Conservation (phyloP, 2,113 vertebrate species). For the Cariama cristata region DNA sequence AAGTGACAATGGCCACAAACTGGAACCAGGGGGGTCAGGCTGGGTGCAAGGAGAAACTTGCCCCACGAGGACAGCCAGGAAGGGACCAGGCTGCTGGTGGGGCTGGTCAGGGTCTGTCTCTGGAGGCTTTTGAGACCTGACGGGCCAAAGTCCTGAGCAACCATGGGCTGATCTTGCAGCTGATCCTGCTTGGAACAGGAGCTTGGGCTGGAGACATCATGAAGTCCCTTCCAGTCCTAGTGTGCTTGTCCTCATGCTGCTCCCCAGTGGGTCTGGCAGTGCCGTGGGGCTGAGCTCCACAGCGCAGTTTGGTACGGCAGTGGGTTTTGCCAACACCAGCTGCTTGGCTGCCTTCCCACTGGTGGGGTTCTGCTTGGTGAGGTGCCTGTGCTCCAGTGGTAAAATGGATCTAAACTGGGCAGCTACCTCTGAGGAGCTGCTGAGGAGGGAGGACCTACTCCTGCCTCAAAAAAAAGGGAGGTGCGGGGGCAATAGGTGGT, state of each 20-base stretch:
- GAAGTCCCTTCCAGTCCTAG: neutral
- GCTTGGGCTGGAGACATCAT: neutral
- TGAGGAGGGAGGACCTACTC: neutral
- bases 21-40: neutral
- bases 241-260: neutral
- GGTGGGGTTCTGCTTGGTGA: neutral
- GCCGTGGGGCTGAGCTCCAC: neutral
- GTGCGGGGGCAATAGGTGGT: rapidly evolving
- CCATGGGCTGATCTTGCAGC: neutral
- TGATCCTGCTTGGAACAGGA: neutral
- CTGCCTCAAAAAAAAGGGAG: neutral
- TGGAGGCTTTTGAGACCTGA: neutral
- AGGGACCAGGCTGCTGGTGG: neutral
- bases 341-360: neutral
- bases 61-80: neutral
- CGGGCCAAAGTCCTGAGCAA: neutral
- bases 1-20: neutral
- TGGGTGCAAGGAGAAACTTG: neutral
- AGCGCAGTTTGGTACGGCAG: neutral
- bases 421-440: neutral
- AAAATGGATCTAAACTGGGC: neutral
- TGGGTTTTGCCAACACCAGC: neutral
- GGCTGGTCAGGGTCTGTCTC: neutral
- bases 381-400: neutral
- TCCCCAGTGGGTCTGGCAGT: neutral